These are phyloP conservation scores for Pelecanus crispus DNA, from an alignment of 2,113 vertebrate species.

Conservation along the genomic window DNA sequence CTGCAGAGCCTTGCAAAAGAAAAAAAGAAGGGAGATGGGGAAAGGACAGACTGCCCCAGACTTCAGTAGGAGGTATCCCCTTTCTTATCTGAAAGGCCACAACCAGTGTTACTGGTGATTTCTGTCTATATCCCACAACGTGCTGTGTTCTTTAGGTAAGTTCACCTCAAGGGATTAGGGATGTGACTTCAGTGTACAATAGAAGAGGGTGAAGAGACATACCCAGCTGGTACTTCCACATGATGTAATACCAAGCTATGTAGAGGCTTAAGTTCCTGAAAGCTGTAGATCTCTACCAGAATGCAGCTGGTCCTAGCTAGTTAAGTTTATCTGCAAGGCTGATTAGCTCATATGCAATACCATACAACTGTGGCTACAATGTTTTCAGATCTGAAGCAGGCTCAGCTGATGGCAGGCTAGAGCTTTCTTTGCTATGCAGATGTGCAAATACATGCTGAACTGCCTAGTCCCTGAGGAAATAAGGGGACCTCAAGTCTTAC, in stretches of 20 bases:
- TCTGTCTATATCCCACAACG: background rate
- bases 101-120: background rate
- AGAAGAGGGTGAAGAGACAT: background rate
- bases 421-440: background rate
- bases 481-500: background rate
- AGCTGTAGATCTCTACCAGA: background rate
- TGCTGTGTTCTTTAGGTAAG: background rate
- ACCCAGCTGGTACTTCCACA: background rate
- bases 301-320: background rate
- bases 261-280: background rate
- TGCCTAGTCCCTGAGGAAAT: background rate
- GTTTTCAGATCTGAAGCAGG: background rate
- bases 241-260: background rate
- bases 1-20: background rate
- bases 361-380: background rate
- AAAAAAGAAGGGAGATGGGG: background rate
- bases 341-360: background rate
- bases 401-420: background rate
- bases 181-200: background rate
- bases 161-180: background rate
- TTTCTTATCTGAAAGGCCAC: background rate
- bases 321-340: slow-evolving; percentile 3
- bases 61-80: background rate
- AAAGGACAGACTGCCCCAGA: background rate
- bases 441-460: background rate